Conservation (phyloP, 2,113 vertebrate genomes). For the Cinclus mexicanus region DNA sequence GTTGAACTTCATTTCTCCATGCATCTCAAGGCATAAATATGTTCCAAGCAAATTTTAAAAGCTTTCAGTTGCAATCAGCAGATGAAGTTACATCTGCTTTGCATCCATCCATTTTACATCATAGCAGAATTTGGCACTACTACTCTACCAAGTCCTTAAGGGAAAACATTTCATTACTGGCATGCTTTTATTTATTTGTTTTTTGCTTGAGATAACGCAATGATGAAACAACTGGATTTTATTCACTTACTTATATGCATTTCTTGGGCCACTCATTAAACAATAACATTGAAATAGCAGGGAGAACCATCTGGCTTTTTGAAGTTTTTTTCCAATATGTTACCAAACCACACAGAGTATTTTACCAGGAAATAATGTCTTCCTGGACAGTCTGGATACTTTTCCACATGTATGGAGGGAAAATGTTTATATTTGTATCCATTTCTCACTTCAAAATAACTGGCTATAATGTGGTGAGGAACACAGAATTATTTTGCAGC, state of each 20-base stretch:
- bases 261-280: conserved; percentile 62
- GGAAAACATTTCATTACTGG: conserved; percentile 71
- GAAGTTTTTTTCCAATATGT: conserved; percentile 50
- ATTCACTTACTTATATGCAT: conserved; percentile 61
- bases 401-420: conserved; percentile 28
- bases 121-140: conserved; percentile 70
- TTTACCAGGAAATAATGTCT: conserved; percentile 61
- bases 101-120: conserved; percentile 74
- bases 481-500: neutral
- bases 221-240: conserved; percentile 61
- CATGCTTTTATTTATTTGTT: conserved; percentile 74
- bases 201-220: conserved; percentile 66
- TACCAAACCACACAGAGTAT: conserved; percentile 62
- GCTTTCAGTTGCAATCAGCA: conserved; percentile 68
- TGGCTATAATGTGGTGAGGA: neutral
- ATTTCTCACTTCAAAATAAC: conserved; percentile 35
- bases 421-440: neutral
- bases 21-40: conserved; percentile 50
- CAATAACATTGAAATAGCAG: conserved; percentile 55
- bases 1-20: conserved; percentile 60
- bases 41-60: conserved; percentile 70
- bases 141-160: conserved; percentile 45
- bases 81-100: conserved; percentile 80
- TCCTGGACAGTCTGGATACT: conserved; percentile 35
- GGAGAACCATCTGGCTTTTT: conserved; percentile 70